A percentile compares a stretch with the other conserved stretches of the same genome.
These are phyloP conservation scores for Arremon brunneinucha DNA, from an alignment of 2,797 vertebrate genomes.

Conservation along the genomic window DNA sequence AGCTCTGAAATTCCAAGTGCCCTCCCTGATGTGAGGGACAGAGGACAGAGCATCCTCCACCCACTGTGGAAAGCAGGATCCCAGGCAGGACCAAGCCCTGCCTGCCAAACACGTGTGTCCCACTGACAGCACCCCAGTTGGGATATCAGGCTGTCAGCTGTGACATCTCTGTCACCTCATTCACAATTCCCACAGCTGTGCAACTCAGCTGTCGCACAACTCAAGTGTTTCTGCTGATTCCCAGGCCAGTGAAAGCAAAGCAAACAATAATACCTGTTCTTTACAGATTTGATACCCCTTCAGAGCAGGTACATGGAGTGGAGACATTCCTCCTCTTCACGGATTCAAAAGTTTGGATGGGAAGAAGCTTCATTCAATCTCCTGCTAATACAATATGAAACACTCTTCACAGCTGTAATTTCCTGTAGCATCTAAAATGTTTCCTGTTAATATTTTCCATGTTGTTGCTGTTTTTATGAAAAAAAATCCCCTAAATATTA, in stretches of 20 bases:
- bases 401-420: conserved; percentile 51
- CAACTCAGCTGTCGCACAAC: background rate
- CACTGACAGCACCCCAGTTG: accelerated
- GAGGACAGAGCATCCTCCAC: background rate
- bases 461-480: conserved; percentile 43
- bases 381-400: conserved; percentile 33
- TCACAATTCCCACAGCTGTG: background rate
- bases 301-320: background rate
- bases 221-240: background rate
- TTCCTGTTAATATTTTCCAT: conserved; percentile 68
- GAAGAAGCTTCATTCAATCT: conserved; percentile 26
- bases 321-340: background rate
- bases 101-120: background rate
- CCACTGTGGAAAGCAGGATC: background rate
- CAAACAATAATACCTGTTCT: background rate
- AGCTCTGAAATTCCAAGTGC: background rate
- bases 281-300: background rate
- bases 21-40: background rate
- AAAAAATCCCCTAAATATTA: conserved; percentile 35
- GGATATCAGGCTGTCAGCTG: background rate
- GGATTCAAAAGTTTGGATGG: background rate
- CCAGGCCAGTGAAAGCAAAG: background rate
- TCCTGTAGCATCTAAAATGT: conserved; percentile 59
- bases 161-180: background rate
- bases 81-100: background rate